Percentiles rank a stretch among this genome's conserved stretches.
phyloP scores from a whole-genome alignment of 2,113 vertebrate species.

The Halcyon malimbica region DNA sequence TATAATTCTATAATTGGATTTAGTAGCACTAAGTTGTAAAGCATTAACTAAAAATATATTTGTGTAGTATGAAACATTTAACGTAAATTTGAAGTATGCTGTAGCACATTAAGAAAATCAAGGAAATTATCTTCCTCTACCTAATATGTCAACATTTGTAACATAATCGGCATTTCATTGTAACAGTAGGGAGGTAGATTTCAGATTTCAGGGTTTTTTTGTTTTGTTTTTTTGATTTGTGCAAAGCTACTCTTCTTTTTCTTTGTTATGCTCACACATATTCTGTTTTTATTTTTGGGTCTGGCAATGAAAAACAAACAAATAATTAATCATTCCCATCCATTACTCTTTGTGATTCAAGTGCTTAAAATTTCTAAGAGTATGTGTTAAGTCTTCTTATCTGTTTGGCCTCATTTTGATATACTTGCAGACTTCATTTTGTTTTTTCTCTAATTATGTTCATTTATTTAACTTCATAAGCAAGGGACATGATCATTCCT shows the following conservation, averaged over 20 bases:
- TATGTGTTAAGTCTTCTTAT: constrained; percentile 82
- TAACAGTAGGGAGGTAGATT: constrained; percentile 46
- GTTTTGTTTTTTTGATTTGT: constrained; percentile 29
- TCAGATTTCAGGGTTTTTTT: not conserved
- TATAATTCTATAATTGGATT: constrained; percentile 25
- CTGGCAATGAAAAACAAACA: constrained; percentile 81
- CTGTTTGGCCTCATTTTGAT: constrained; percentile 86
- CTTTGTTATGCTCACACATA: constrained; percentile 72
- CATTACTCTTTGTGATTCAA: constrained; percentile 84
- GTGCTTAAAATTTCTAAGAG: constrained; percentile 82
- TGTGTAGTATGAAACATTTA: not conserved
- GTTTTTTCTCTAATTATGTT: constrained; percentile 86
- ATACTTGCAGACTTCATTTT: constrained; percentile 89
- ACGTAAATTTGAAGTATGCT: not conserved
- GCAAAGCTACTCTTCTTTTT: constrained; percentile 60
- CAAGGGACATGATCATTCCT: constrained; percentile 78
- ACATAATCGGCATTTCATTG: not conserved
- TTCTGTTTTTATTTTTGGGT: constrained; percentile 83
- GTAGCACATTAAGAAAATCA: not conserved
- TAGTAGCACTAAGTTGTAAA: constrained; percentile 19
- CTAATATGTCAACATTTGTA: not conserved
- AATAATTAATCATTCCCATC: constrained; percentile 78
- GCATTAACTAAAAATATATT: constrained; percentile 21
- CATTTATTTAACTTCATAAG: constrained; percentile 81
- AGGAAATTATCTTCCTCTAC: constrained; percentile 4